Evolutionary conservation across 2,888 invertebrate species (phyloP).

Genomic region (Rhaphigaster nebulosa): DNA sequence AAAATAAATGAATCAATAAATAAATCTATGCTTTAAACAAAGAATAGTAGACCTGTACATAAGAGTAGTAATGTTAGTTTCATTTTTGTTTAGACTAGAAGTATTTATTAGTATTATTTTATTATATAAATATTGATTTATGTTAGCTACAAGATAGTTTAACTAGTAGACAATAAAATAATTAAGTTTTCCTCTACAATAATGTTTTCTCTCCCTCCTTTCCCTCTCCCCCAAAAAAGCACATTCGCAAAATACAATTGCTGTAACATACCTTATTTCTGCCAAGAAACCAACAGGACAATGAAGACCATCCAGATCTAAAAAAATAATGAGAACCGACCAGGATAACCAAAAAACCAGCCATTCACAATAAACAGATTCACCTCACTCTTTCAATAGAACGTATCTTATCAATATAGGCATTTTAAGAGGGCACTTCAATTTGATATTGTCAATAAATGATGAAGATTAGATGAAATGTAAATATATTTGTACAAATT

Average conservation of each 20-base stretch:
- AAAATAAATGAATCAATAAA: no score
- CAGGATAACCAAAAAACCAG: conserved; percentile 21
- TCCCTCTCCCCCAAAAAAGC: not conserved
- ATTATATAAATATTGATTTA: no score
- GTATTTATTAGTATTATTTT: no score
- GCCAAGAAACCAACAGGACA: not conserved
- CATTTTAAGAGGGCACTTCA: not conserved
- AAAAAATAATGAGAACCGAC: conserved; percentile 17
- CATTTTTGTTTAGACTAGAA: no score
- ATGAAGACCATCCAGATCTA: not conserved
- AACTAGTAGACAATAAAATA: no score
- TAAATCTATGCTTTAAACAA: no score
- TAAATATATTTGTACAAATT: not conserved
- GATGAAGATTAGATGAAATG: conserved; percentile 3
- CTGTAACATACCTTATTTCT: not conserved
- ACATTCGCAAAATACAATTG: not conserved
- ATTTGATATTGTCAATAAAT: not conserved
- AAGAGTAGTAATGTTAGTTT: no score
- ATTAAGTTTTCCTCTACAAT: no score
- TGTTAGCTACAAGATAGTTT: no score
- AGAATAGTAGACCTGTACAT: no score
- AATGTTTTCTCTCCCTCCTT: no score
- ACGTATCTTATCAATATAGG: not conserved
- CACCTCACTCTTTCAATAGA: not conserved
- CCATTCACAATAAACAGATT: conserved; percentile 30